Evolutionary conservation across 2,113 vertebrate species (phyloP).

Genomic region (Chelonoidis abingdonii): DNA sequence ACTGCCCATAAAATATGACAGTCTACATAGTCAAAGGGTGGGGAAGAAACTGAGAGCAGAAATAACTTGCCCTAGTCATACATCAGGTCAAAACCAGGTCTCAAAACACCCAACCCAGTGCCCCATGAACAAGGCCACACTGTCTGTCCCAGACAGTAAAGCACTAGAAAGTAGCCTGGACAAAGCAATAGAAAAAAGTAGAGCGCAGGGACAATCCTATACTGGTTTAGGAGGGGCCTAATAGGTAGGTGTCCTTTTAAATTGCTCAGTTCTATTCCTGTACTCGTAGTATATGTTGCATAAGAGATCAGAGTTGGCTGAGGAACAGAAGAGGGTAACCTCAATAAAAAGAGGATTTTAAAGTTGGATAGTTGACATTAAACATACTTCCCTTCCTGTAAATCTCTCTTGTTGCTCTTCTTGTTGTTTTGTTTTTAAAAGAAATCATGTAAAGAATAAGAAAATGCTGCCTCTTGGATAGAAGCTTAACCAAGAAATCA

Average conservation of each 20-base stretch:
- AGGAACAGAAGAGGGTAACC: rapidly evolving
- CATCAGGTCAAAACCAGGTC: background rate
- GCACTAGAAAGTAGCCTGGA: background rate
- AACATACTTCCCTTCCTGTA: background rate
- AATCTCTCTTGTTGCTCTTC: background rate
- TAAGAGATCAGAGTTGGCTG: background rate
- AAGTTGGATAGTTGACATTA: background rate
- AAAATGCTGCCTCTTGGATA: background rate
- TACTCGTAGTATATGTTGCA: background rate
- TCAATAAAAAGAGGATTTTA: background rate
- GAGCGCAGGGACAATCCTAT: rapidly evolving
- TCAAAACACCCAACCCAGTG: rapidly evolving
- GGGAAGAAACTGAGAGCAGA: background rate
- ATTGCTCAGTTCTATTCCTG: rapidly evolving
- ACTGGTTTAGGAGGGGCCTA: background rate
- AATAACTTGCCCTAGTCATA: background rate
- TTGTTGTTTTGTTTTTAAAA: background rate
- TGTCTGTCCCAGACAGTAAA: background rate
- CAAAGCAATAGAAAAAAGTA: background rate
- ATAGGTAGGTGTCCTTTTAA: background rate
- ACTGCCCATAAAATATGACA: background rate
- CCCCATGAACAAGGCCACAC: rapidly evolving
- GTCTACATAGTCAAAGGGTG: background rate
- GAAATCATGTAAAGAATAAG: background rate
- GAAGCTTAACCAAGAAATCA: background rate